A percentile compares a stretch with the other conserved stretches of the same genome.
phyloP scores from a whole-genome alignment of 1,140 invertebrate genomes.

The Schlechtendalia chinensis region DNA sequence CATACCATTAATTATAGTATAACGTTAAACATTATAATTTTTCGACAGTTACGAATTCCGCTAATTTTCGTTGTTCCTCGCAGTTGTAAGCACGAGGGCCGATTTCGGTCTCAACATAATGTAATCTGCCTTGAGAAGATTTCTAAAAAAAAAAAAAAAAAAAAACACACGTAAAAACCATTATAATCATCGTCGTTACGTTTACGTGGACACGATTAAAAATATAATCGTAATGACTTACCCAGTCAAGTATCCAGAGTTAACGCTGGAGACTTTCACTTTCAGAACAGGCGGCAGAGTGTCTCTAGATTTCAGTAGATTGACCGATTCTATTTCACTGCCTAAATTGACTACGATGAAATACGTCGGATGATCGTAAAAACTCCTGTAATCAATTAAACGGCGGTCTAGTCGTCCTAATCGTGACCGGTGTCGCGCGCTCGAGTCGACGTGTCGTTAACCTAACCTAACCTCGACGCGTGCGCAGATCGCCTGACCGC shows the following conservation, averaged over 20 bases:
- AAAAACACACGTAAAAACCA: neutral
- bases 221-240: conserved; percentile 7
- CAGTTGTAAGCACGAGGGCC: conserved; percentile 46
- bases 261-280: conserved; percentile 50
- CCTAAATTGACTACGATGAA: conserved; percentile 49
- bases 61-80: neutral
- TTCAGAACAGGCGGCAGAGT: conserved; percentile 26
- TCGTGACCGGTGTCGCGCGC: no score
- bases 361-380: conserved; percentile 51
- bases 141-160: conserved; percentile 34
- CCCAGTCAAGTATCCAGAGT: conserved; percentile 50
- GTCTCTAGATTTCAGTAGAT: conserved; percentile 1
- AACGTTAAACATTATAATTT: no score
- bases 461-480: no score
- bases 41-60: no score
- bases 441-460: no score
- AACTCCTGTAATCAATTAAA: conserved; percentile 41
- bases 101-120: conserved; percentile 50
- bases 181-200: no score
- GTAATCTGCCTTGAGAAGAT: neutral
- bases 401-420: no score
- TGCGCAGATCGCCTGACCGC: no score
- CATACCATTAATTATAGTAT: no score
- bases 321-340: conserved; percentile 38
- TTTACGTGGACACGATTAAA: neutral